phyloP scores from a whole-genome alignment of 2,113 vertebrate species.

The Hyaena hyaena region DNA sequence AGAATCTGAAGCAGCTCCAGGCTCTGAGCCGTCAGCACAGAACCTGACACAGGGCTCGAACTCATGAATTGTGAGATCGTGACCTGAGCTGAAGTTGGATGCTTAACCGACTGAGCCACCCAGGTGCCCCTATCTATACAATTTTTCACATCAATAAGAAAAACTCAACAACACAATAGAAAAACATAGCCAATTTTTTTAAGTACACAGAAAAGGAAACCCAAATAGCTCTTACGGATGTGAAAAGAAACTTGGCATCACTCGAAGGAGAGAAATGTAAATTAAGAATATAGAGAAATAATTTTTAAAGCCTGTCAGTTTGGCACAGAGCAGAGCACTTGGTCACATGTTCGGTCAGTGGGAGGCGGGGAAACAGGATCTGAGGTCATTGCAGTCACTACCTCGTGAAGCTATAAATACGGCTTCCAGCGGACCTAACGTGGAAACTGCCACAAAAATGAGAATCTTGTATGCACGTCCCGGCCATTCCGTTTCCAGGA shows the following conservation, averaged over 20 bases:
- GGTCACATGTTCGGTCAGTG: rapidly evolving
- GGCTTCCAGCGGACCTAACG: too few species aligned
- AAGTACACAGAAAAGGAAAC: not conserved
- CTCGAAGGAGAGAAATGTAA: not conserved
- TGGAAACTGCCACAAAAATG: not conserved
- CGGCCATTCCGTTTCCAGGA: not conserved
- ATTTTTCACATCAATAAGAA: not conserved
- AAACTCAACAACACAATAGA: not conserved
- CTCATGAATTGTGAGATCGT: too few species aligned
- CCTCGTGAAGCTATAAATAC: not conserved
- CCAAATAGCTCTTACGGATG: not conserved
- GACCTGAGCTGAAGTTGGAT: too few species aligned
- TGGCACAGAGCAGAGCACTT: too few species aligned
- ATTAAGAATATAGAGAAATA: not conserved
- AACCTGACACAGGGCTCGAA: too few species aligned
- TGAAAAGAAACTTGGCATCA: not conserved
- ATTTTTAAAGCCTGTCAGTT: not conserved
- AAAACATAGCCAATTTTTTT: not conserved
- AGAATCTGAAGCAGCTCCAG: too few species aligned
- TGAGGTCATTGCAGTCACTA: rapidly evolving
- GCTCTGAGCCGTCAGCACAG: too few species aligned
- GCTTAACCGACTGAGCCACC: too few species aligned
- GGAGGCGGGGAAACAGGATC: not conserved
- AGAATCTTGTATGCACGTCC: too few species aligned
- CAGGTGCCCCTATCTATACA: too few species aligned